These are phyloP conservation scores for Ceryle rudis DNA, from an alignment of 2,797 vertebrate genomes.

Conservation along the genomic window DNA sequence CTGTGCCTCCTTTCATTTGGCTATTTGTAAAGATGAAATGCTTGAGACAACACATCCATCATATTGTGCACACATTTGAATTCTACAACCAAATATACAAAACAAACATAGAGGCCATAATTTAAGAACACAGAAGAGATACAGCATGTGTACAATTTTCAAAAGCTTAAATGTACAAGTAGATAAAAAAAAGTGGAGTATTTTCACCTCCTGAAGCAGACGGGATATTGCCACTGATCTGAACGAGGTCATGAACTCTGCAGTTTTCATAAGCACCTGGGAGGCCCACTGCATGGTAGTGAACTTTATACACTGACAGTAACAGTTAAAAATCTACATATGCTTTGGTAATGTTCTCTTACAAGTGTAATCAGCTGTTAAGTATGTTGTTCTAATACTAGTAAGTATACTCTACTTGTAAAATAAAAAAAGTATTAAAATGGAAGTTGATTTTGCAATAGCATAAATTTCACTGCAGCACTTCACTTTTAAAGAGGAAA, in stretches of 20 bases:
- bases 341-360: background rate
- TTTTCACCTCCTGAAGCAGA: background rate
- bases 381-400: background rate
- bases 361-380: background rate
- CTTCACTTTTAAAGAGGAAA: background rate
- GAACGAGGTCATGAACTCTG: background rate
- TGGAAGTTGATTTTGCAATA: background rate
- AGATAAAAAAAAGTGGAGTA: background rate
- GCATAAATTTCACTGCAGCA: background rate
- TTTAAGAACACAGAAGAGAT: slow-evolving; percentile 47
- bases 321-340: background rate
- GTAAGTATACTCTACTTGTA: background rate
- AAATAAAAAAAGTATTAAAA: background rate
- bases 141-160: slow-evolving; percentile 20
- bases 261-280: background rate
- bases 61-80: slow-evolving; percentile 17
- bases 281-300: background rate
- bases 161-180: background rate
- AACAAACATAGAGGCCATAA: background rate
- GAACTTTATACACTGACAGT: background rate
- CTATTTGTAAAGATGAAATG: background rate
- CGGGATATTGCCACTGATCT: slow-evolving; percentile 19
- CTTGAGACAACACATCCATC: slow-evolving; percentile 16
- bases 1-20: background rate
- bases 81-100: slow-evolving; percentile 28